Evolutionary conservation across 2,888 invertebrate genomes (phyloP).

Genomic region (Acleris holmiana): DNA sequence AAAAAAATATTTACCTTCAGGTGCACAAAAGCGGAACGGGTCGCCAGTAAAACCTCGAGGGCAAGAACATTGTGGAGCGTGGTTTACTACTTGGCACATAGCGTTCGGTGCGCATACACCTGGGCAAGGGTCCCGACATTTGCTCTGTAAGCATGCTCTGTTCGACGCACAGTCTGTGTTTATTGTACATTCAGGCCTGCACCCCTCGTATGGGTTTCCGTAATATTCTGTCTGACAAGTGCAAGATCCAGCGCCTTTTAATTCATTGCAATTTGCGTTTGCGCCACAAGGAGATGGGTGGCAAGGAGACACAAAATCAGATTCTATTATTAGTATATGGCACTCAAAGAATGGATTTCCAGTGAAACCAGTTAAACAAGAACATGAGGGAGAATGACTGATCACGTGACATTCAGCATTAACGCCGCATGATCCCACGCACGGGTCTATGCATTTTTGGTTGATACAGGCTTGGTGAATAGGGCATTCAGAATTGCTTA

Average conservation of each 20-base stretch:
- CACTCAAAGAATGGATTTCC: constrained; percentile 92
- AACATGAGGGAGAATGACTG: constrained; percentile 89
- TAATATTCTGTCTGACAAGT: constrained; percentile 88
- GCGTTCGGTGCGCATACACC: constrained; percentile 91
- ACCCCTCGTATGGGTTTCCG: constrained; percentile 91
- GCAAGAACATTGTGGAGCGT: constrained; percentile 89
- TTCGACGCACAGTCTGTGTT: constrained; percentile 89
- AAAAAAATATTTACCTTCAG: constrained; percentile 75
- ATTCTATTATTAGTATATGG: constrained; percentile 57
- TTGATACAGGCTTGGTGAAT: constrained; percentile 89
- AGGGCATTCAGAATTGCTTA: constrained; percentile 90
- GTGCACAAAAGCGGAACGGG: constrained; percentile 87
- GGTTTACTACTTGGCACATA: constrained; percentile 89
- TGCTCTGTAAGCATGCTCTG: constrained; percentile 88
- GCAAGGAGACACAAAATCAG: constrained; percentile 82
- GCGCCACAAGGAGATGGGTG: constrained; percentile 87
- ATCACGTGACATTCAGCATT: constrained; percentile 90
- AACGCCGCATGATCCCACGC: constrained; percentile 87
- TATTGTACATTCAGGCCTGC: constrained; percentile 88
- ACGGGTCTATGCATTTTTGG: constrained; percentile 91
- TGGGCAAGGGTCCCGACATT: constrained; percentile 90
- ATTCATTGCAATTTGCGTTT: constrained; percentile 86
- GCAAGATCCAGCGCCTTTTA: constrained; percentile 86
- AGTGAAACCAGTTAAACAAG: constrained; percentile 86
- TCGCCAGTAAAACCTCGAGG: constrained; percentile 88